A percentile compares a stretch with the other conserved stretches of the same genome.
These are phyloP conservation scores for Poicephalus meyeri DNA, from an alignment of 2,113 vertebrate genomes.

Conservation along the genomic window DNA sequence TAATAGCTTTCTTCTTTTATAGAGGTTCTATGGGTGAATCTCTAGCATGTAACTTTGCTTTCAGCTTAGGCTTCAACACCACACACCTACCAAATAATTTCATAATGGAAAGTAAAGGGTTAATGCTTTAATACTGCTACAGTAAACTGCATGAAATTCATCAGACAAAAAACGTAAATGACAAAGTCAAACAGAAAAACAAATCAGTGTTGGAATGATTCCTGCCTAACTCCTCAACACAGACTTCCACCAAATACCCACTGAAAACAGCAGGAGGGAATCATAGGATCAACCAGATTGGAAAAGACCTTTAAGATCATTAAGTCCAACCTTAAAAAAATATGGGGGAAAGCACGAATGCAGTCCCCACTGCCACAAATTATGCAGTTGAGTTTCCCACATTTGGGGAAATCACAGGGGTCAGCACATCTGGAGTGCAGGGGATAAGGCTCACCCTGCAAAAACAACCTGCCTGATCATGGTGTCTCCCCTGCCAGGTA, in stretches of 20 bases:
- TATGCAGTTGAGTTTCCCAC: not conserved
- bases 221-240: not conserved
- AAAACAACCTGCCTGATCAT: not conserved
- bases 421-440: not conserved
- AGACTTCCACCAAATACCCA: not conserved
- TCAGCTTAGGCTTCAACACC: not conserved
- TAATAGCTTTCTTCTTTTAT: not conserved
- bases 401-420: not conserved
- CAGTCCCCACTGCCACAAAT: not conserved
- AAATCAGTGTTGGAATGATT: not conserved
- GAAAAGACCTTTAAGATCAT: not conserved
- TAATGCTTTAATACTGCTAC: not conserved
- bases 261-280: not conserved
- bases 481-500: not conserved
- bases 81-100: not conserved
- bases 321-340: not conserved
- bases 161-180: not conserved
- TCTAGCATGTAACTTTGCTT: not conserved
- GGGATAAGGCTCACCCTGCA: not conserved
- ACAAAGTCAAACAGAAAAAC: not conserved
- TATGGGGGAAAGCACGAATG: not conserved
- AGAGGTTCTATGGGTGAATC: not conserved
- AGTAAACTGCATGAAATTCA: not conserved
- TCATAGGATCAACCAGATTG: not conserved
- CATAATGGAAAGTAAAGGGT: not conserved